Evolutionary conservation across 1,140 invertebrate genomes (phyloP).

Genomic region (Onthophagus taurus): DNA sequence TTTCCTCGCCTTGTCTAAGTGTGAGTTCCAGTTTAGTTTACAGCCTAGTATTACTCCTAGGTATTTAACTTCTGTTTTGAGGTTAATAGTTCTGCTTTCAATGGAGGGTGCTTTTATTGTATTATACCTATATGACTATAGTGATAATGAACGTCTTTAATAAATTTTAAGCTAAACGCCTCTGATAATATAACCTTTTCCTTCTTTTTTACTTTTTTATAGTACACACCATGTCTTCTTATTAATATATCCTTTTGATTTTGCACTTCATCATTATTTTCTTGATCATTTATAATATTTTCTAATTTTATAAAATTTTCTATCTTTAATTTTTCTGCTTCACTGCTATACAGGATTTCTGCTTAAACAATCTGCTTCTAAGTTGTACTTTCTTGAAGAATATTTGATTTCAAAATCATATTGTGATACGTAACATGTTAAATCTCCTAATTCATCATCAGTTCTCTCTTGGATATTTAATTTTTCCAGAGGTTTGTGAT

Average conservation of each 20-base stretch:
- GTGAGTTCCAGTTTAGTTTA: no score
- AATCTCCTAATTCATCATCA: conserved; percentile 33
- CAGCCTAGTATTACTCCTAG: no score
- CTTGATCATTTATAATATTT: conserved; percentile 29
- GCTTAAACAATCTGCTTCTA: conserved; percentile 34
- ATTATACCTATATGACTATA: conserved; percentile 20
- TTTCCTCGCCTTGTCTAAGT: no score
- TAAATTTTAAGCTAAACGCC: conserved; percentile 14
- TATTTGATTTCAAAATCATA: conserved; percentile 36
- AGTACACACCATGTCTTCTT: conserved; percentile 2
- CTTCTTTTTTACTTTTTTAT: conserved; percentile 12
- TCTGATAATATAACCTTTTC: conserved; percentile 5
- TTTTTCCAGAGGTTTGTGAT: conserved; percentile 37
- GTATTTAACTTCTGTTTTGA: no score
- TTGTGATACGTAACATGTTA: conserved; percentile 33
- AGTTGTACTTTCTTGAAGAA: conserved; percentile 30
- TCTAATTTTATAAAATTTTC: conserved; percentile 30
- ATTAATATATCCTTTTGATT: conserved; percentile 5
- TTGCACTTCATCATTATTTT: conserved; percentile 18
- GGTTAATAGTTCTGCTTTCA: no score
- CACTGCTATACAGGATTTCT: conserved; percentile 34
- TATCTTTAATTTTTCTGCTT: conserved; percentile 29
- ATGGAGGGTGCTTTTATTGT: no score
- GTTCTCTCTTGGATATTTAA: conserved; percentile 35
- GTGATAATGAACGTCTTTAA: conserved; percentile 20